Evolutionary conservation across 2,797 vertebrate species (phyloP).

Genomic region (Characodon lateralis): DNA sequence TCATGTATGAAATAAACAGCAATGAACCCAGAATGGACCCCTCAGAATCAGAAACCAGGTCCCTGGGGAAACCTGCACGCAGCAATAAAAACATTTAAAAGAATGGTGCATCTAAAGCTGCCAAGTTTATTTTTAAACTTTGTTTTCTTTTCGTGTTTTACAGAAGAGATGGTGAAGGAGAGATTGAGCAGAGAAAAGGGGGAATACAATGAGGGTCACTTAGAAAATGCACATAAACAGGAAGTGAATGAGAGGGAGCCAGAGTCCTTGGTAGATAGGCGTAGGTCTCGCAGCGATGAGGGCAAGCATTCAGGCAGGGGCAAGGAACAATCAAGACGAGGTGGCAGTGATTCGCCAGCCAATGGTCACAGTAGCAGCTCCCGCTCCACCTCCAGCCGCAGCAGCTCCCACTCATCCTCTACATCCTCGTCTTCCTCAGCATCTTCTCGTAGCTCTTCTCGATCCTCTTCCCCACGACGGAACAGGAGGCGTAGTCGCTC

Average conservation of each 20-base stretch:
- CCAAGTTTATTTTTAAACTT: constrained; percentile 4
- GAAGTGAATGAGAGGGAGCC: constrained; percentile 90
- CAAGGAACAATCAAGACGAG: constrained; percentile 85
- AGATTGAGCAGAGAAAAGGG: constrained; percentile 89
- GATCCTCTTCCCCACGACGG: constrained; percentile 90
- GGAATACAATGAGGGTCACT: constrained; percentile 89
- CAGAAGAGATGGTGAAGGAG: constrained; percentile 91
- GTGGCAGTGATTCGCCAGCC: constrained; percentile 81
- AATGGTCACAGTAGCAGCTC: constrained; percentile 90
- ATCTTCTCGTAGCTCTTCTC: constrained; percentile 91
- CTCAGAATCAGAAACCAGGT: too few relatives aligned
- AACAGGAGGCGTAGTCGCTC: constrained; percentile 92
- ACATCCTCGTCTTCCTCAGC: constrained; percentile 91
- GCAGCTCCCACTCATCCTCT: constrained; percentile 88
- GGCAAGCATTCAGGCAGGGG: constrained; percentile 85
- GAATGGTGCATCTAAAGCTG: neutral
- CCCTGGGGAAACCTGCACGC: too few relatives aligned
- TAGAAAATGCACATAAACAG: constrained; percentile 85
- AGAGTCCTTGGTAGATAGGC: constrained; percentile 88
- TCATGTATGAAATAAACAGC: too few relatives aligned
- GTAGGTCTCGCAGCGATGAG: constrained; percentile 91
- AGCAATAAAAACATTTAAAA: neutral
- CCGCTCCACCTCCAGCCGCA: constrained; percentile 87
- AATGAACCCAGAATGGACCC: too few relatives aligned
- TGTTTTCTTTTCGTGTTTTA: constrained; percentile 34